Evolutionary conservation across 2,888 invertebrate species (phyloP).

Genomic region (Perizoma affinitatum): DNA sequence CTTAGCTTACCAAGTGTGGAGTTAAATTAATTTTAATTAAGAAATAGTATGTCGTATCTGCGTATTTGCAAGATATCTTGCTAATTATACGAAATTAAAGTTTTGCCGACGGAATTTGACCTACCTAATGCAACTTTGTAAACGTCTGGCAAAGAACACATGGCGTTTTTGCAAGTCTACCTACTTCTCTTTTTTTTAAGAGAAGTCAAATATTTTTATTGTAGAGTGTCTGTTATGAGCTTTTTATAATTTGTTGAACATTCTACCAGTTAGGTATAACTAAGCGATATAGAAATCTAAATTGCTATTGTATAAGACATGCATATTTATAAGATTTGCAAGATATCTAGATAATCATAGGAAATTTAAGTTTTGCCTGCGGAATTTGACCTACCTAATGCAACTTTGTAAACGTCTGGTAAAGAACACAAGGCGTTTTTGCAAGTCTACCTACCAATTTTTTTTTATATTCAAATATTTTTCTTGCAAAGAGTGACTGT

Average conservation of each 20-base stretch:
- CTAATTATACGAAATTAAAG: constrained; percentile 10
- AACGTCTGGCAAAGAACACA: neutral
- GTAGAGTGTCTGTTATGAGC: neutral
- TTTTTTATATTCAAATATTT: neutral
- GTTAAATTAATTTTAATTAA: constrained; percentile 21
- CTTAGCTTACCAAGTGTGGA: constrained; percentile 10
- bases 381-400: constrained; percentile 7
- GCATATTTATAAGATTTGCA: no score
- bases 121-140: constrained; percentile 3
- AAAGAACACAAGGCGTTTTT: neutral
- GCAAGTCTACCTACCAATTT: neutral
- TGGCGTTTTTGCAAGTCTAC: neutral
- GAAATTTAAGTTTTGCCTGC: no score
- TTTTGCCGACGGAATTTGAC: constrained; percentile 1
- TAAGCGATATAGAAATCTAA: no score
- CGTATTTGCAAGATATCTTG: constrained; percentile 17
- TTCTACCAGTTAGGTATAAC: constrained; percentile 25
- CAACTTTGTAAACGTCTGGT: constrained; percentile 1
- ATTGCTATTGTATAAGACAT: no score
- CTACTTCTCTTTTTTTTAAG: neutral
- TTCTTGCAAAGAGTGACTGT: neutral
- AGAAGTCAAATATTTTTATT: neutral
- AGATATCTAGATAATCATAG: no score
- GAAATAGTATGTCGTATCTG: constrained; percentile 18
- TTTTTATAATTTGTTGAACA: constrained; percentile 33